Percentiles rank a stretch among this genome's conserved stretches.
Conservation (phyloP, 2,888 invertebrate genomes). For the Archips xylosteana region DNA sequence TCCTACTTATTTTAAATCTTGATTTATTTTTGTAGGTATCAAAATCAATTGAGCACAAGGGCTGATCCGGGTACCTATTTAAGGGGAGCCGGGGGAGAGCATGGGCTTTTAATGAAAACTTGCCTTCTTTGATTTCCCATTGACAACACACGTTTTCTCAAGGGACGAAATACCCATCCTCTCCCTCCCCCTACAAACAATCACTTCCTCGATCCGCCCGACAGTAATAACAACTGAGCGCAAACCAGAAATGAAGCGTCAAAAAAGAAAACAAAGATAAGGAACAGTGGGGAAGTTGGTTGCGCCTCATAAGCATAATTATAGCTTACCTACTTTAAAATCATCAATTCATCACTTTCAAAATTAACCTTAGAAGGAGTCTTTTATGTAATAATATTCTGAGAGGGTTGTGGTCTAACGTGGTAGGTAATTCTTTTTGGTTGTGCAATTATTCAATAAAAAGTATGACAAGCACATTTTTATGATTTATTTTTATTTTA, state of each 20-base stretch:
- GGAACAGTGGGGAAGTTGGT: background rate
- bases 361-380: background rate
- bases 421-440: background rate
- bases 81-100: background rate
- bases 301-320: background rate
- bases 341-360: background rate
- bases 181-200: background rate
- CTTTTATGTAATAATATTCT: background rate
- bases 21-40: background rate
- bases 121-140: background rate
- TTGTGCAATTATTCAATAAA: background rate
- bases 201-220: background rate
- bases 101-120: too few species aligned
- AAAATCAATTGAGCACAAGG: slow-evolving; percentile 9
- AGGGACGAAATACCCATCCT: background rate
- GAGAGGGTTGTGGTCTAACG: background rate
- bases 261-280: background rate
- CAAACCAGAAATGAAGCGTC: too few species aligned
- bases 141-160: background rate
- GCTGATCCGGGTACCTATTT: too few species aligned
- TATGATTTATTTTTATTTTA: background rate
- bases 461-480: background rate
- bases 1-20: background rate
- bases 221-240: background rate
- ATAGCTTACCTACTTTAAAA: background rate